These are phyloP conservation scores for Littorina saxatilis DNA, from an alignment of 1,140 invertebrate species.

Conservation along the genomic window DNA sequence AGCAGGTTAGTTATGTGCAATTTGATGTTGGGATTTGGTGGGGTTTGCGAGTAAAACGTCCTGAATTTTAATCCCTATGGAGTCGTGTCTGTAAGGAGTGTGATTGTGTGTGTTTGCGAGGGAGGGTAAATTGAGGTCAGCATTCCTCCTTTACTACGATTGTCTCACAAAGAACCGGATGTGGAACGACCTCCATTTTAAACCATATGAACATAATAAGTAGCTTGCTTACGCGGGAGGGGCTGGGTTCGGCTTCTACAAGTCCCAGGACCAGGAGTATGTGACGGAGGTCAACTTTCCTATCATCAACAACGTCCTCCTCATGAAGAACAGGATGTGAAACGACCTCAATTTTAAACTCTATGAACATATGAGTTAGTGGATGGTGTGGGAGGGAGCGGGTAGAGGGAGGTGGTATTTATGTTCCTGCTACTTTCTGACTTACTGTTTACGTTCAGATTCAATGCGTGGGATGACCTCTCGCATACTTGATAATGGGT, in stretches of 20 bases:
- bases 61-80: conserved; percentile 62
- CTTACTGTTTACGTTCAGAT: too few relatives aligned
- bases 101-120: not conserved
- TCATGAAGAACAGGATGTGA: conserved; percentile 72
- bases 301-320: conserved; percentile 68
- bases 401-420: too few relatives aligned
- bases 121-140: conserved; percentile 54
- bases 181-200: conserved; percentile 71
- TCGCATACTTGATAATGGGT: too few relatives aligned
- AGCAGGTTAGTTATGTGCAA: not conserved
- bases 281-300: conserved; percentile 66
- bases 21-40: not conserved
- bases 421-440: too few relatives aligned
- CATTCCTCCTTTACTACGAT: conserved; percentile 67
- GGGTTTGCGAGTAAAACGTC: conserved; percentile 70
- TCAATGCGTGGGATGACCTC: too few relatives aligned
- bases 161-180: conserved; percentile 70
- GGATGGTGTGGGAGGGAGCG: too few relatives aligned
- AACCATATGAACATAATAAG: conserved; percentile 63
- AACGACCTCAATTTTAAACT: conserved; percentile 66
- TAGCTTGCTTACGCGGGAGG: too few relatives aligned
- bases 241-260: too few relatives aligned
- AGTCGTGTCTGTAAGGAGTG: conserved; percentile 61
- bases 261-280: conserved; percentile 65
- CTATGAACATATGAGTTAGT: conserved; percentile 62